Percentiles rank a stretch among this genome's conserved stretches.
These are phyloP conservation scores for Lysandra coridon DNA, from an alignment of 2,888 invertebrate species.

Conservation along the genomic window DNA sequence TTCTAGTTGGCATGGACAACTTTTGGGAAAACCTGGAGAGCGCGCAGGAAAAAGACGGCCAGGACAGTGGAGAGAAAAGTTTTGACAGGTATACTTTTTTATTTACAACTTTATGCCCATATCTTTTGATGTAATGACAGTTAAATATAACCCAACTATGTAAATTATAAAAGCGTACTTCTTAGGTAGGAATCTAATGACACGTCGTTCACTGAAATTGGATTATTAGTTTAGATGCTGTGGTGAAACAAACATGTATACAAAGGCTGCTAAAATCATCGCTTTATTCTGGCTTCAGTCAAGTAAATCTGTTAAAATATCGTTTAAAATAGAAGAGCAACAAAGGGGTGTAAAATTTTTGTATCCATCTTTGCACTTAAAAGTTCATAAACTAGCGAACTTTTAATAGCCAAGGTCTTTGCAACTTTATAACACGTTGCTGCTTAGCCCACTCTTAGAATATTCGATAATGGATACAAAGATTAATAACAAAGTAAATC, in stretches of 20 bases:
- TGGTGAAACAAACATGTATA: too few species aligned
- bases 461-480: neutral
- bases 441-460: neutral
- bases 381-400: constrained; percentile 17
- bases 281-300: too few species aligned
- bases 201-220: too few species aligned
- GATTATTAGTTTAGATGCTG: too few species aligned
- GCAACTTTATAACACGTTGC: constrained; percentile 17
- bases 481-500: constrained; percentile 9
- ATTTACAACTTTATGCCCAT: too few species aligned
- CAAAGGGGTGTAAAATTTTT: neutral
- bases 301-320: neutral
- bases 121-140: neutral
- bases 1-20: constrained; percentile 72
- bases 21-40: constrained; percentile 72
- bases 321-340: neutral
- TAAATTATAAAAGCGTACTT: too few species aligned
- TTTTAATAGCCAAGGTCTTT: neutral
- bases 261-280: too few species aligned
- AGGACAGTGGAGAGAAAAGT: constrained; percentile 65
- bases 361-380: constrained; percentile 16
- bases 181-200: too few species aligned
- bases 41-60: constrained; percentile 63
- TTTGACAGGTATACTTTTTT: constrained; percentile 61
- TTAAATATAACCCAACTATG: too few species aligned